Evolutionary conservation across 2,797 vertebrate species (phyloP).

Genomic region (Lateolabrax maculatus): DNA sequence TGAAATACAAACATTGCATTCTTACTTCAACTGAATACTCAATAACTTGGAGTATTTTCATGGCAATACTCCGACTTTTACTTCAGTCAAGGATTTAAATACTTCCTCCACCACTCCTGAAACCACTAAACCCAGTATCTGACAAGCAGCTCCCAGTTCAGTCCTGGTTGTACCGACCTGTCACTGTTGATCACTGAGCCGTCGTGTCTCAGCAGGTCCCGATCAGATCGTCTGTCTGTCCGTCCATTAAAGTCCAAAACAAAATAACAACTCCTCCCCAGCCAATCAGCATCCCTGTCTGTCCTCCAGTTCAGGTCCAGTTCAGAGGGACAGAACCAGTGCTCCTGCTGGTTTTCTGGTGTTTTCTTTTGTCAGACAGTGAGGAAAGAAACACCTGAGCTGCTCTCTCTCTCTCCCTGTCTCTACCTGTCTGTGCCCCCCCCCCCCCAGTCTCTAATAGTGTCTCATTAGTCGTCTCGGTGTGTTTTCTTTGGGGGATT

Average conservation of each 20-base stretch:
- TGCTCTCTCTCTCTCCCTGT: neutral
- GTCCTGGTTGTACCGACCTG: constrained; percentile 36
- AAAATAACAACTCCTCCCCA: constrained; percentile 1
- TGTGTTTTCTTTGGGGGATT: constrained; percentile 53
- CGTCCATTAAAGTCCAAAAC: constrained; percentile 49
- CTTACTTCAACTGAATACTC: too few relatives aligned
- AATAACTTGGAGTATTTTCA: neutral
- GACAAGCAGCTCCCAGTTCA: neutral
- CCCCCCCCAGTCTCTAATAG: neutral
- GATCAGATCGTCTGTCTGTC: neutral
- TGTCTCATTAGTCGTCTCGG: constrained; percentile 60
- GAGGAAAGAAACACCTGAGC: constrained; percentile 50
- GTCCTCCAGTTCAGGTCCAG: too few relatives aligned
- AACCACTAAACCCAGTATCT: neutral
- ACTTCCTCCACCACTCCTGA: neutral
- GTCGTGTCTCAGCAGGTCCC: constrained; percentile 39
- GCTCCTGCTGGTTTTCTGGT: neutral
- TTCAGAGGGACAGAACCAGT: constrained; percentile 1
- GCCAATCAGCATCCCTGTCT: constrained; percentile 20
- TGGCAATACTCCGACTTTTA: neutral
- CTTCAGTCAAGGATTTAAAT: neutral
- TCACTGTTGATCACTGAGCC: constrained; percentile 18
- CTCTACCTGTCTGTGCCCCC: neutral
- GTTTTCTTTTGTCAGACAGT: neutral
- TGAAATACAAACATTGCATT: too few relatives aligned